Base-by-base conservation (phyloP, 2,888 invertebrate species). In the Morpho achilles region DNA sequence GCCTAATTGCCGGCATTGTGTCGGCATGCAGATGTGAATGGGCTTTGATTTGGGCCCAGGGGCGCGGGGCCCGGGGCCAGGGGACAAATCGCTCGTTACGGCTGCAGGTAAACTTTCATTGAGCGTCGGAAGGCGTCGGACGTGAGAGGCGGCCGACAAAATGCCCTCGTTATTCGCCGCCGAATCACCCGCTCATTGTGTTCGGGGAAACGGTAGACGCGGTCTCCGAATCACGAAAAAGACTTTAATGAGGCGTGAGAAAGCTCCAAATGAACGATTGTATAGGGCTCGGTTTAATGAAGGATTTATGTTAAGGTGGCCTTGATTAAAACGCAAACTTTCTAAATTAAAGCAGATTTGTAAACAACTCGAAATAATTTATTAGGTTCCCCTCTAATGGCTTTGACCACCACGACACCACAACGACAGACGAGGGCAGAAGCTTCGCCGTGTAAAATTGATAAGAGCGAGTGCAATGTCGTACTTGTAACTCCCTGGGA, bases 11-110 rank as follows among this genome's bases (percentile, higher is more conserved):
- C 88, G 80, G 88, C 91, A 91, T 91, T 91, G 91, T 91, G 88
- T 82, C 84, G 87, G 87, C 91, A 91, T 91, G 91, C 91, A 90
- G 90, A 91, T 90, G 89, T 91, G 91, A 91, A 91, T 91, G 91
- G 91, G 88, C 88, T 90, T 91, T 91, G 91, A 91, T 91, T 91
- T 91, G 90, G 87, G 82, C 79, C 80, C 75, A 69, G 77, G 77
- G 76, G 77, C 65, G 69, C 67, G 72, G 82, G 82, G 82, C 76
- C 75, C 75, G 84, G 86, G 86, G 83, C 77, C 80, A 79, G 87
- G 88, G 90, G 87, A 89, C 90, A 89, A 90, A 90, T 89, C 89
- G 89, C 90, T 90, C 90, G 90, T 90, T 90, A 90, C 87, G 87
- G 84, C 86, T 87, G 89, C 90, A 90, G 90, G 90, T 90, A 90